phyloP scores from a whole-genome alignment of 2,113 vertebrate genomes.

The Etia nguti region DNA sequence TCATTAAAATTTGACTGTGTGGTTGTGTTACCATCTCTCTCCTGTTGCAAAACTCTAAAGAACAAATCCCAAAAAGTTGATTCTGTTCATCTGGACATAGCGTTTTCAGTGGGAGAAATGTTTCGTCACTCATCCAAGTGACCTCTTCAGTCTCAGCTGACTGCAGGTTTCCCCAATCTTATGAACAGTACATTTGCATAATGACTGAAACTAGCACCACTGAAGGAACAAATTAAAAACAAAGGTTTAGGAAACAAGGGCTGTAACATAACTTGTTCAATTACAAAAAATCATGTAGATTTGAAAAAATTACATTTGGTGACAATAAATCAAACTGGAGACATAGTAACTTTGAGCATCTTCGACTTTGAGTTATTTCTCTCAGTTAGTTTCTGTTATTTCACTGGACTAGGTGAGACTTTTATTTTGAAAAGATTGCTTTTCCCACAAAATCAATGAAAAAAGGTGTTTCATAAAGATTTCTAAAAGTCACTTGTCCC shows the following conservation, averaged over 20 bases:
- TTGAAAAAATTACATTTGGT: background rate
- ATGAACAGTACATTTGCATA: no score
- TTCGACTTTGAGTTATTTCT: background rate
- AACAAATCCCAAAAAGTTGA: no score
- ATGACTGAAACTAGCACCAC: no score
- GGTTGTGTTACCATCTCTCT: background rate
- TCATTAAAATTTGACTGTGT: background rate
- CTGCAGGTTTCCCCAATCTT: no score
- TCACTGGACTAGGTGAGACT: background rate
- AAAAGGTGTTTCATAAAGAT: background rate
- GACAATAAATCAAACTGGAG: background rate
- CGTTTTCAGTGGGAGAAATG: no score
- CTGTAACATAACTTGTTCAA: background rate
- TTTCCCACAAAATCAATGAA: fast-evolving
- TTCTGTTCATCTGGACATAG: no score
- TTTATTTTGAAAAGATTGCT: background rate
- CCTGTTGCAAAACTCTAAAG: background rate
- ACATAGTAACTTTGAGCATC: no score
- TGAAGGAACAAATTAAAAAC: background rate
- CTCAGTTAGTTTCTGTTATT: background rate
- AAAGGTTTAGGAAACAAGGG: background rate
- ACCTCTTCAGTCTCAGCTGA: no score
- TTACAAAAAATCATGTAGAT: background rate
- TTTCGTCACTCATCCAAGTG: no score
- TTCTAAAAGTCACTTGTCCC: background rate